Conservation (phyloP, 2,797 vertebrate genomes). For the Limosa lapponica region DNA sequence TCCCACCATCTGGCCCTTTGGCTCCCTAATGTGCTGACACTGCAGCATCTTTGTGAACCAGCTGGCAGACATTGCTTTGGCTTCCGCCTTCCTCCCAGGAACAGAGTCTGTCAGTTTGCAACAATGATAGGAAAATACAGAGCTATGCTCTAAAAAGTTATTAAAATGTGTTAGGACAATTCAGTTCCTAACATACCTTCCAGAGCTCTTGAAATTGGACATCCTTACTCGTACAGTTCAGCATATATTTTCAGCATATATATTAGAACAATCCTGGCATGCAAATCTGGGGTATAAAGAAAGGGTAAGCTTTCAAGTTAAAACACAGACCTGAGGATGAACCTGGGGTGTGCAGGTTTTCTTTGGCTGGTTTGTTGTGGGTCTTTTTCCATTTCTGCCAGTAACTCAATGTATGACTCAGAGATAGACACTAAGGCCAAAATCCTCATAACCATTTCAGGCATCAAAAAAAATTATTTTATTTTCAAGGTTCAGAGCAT, state of each 20-base stretch:
- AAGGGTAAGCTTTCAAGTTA: neutral
- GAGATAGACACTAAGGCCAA: neutral
- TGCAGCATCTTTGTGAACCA: slow-evolving; percentile 31
- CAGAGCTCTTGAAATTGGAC: neutral
- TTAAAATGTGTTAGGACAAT: neutral
- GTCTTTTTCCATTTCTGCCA: neutral
- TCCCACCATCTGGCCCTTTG: slow-evolving; percentile 62
- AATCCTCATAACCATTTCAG: neutral
- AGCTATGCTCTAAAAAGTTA: neutral
- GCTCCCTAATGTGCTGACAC: slow-evolving; percentile 25
- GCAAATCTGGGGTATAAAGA: neutral
- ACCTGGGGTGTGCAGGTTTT: rapidly evolving
- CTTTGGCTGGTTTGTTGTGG: neutral
- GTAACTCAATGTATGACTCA: neutral
- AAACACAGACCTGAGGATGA: neutral
- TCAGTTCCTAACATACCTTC: neutral
- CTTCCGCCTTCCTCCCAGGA: slow-evolving; percentile 11
- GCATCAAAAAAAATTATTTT: neutral
- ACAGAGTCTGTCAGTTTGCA: neutral
- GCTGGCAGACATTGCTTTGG: slow-evolving; percentile 39
- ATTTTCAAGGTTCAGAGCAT: neutral
- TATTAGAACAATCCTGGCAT: neutral
- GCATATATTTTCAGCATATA: neutral
- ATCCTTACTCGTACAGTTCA: neutral
- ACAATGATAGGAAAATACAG: neutral